Conservation (phyloP, 2,113 vertebrate species). For the Forbesichthys agassizii region DNA sequence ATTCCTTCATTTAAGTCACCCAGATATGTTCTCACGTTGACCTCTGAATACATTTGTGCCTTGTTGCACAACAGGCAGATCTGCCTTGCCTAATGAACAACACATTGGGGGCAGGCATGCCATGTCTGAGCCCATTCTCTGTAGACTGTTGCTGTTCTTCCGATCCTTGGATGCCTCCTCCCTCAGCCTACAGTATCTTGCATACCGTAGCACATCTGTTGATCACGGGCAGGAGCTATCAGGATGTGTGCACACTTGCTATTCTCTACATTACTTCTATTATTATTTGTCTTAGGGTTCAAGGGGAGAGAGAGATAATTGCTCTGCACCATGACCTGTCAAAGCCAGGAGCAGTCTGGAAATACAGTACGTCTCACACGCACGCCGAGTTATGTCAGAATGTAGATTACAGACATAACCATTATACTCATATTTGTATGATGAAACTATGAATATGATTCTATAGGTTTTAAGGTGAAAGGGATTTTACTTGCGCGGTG, state of each 20-base stretch:
- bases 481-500: not conserved
- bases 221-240: not conserved
- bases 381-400: too few relatives aligned
- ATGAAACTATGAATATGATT: not conserved
- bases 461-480: not conserved
- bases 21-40: conserved; percentile 23
- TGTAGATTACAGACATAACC: conserved; percentile 13
- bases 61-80: not conserved
- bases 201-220: conserved; percentile 6
- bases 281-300: conserved; percentile 21
- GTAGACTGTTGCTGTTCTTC: conserved; percentile 1
- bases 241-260: not conserved
- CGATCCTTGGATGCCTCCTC: not conserved
- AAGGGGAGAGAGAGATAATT: conserved; percentile 17
- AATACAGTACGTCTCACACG: not conserved
- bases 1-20: conserved; percentile 14
- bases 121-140: conserved; percentile 10
- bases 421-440: not conserved
- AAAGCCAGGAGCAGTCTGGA: conserved; percentile 30
- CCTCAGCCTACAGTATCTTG: not conserved
- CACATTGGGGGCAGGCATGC: conserved; percentile 1
- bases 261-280: not conserved
- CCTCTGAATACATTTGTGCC: conserved; percentile 25
- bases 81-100: conserved; percentile 30
- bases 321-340: conserved; percentile 15